Base-by-base conservation (phyloP, 2,888 invertebrate genomes). In the Euplexia lucipara region DNA sequence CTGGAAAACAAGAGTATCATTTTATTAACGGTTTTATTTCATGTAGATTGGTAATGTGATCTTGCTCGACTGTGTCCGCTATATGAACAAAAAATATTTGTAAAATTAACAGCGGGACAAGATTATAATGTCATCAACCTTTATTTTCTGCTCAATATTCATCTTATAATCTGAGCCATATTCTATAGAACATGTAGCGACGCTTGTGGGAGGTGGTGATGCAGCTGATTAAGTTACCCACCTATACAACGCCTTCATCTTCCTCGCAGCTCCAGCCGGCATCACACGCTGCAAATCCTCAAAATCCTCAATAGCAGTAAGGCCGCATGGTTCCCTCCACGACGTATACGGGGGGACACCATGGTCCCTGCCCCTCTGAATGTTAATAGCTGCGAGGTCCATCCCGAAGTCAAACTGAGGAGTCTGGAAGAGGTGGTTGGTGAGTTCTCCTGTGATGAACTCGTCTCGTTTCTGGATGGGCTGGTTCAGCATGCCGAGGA, bases 301-400 rank as follows among this genome's bases (percentile, higher is more conserved):
- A 96, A 98, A 98, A 42, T 91, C 95, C 16, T 91, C 92, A 18
- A 98, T 96, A 1, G 96, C 91, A 0, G 96, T 96, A 1, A 98
- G 88, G 0, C 98, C 97, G 85, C 98, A 98, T 0, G 98, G 97
- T 71, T 96, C 96, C 35, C 98, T 96, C 98, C 98, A 98, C 0
- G 96, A 89, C 0, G 97, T 97, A 86, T 98, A 98, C 0, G 97
- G 95, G 0, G 98, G 97, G 0, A 98, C 95, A 0, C 98, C 98
- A 86, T 98, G 98, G 87, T 98, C 98, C 34, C 98, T 95, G 0
- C 98, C 98, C 53, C 95, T 89, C 88, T 98, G 98, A 39, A 98
- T 97, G 83, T 98, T 98, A 58, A 98, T 97, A 0, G 98, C 97
- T 0, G 98, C 98, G 64, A 98, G 92, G 87, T 98, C 98, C 96